Conservation (phyloP, 2,888 invertebrate species). For the Escarpia spicata region DNA sequence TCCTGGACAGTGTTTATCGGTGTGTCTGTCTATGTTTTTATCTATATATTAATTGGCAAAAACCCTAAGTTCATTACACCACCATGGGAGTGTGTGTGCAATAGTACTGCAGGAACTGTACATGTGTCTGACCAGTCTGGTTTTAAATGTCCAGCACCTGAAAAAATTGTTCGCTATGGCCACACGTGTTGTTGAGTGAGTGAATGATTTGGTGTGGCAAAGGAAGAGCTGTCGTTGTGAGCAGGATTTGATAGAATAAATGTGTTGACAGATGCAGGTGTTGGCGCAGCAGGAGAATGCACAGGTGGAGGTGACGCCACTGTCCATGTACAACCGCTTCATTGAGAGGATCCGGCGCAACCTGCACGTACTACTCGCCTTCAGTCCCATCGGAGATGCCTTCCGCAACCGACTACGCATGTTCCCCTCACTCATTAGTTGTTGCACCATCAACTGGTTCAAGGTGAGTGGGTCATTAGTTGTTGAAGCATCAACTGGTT, state of each 20-base stretch:
- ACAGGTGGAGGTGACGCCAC: slow-evolving; percentile 60
- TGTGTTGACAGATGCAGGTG: slow-evolving; percentile 57
- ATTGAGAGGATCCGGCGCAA: slow-evolving; percentile 60
- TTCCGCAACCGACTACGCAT: slow-evolving; percentile 63
- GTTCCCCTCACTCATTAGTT: slow-evolving; percentile 66
- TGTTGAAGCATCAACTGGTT: slow-evolving; percentile 20
- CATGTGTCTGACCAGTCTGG: no score
- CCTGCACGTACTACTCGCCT: slow-evolving; percentile 63
- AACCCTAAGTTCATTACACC: no score
- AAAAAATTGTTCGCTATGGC: no score
- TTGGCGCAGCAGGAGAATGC: slow-evolving; percentile 58
- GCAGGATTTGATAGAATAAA: neutral
- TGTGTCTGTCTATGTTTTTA: no score
- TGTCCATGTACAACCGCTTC: slow-evolving; percentile 65
- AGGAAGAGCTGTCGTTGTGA: no score
- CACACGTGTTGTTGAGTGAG: no score
- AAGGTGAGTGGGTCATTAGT: slow-evolving; percentile 54
- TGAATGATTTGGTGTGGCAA: no score
- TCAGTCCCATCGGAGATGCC: slow-evolving; percentile 64
- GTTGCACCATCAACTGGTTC: slow-evolving; percentile 66
- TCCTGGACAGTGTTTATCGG: no score
- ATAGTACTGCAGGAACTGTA: no score
- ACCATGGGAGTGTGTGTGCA: no score
- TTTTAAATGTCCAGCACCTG: no score
- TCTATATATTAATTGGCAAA: no score